Base-by-base conservation (phyloP, 2,113 vertebrate genomes). In the Serinus canaria region DNA sequence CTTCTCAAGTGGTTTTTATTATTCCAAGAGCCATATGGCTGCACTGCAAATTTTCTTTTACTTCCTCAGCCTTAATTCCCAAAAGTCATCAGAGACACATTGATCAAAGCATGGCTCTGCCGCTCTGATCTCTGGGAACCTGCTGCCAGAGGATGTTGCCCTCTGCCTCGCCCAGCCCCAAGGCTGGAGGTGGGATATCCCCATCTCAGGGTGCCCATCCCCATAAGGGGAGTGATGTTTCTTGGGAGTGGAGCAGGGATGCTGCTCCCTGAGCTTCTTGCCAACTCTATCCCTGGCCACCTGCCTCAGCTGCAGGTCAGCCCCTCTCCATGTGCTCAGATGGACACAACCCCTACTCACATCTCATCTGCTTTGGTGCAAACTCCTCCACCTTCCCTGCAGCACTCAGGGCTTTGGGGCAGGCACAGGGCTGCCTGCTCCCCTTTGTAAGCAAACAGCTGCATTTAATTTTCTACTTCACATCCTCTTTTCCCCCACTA, bases 1-100 rank as follows among this genome's bases (percentile, higher is more conserved):
- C 35, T 94, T 94, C 86, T 95, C 68, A 93, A 90, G 85, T 56
- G 25, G 67, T 93, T 96, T 90, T 68, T 83, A 47, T 88, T 80
- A 68, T 90, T 83, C 84, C 46, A 80, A 70, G 82, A 86, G 12
- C 72, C 76, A 28, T 43, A 24, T 55, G 53, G 74, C 63, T 74
- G n/a, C 49, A 64, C 35, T 62, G 69, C 76, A 85, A 79, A 30
- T n/a, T 89, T 85, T 87, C 63, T 91, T 95, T 53, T 67, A 39
- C 39, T 92, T 96, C 83, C 62, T 78, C 44, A 68, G 56, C 41
- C 56, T 70, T 83, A 60, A 93, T 93, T 92, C 85, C 56, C 73
- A 17, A 63, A 95, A 83, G 13, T 56, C 59, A 44, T 69, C 47
- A 69, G 52, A 94, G 43, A 39, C 43, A 64, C 20, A 41, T 66